Percentiles rank a stretch among this genome's conserved stretches.
phyloP scores from a whole-genome alignment of 2,888 invertebrate genomes.

The Dilophus febrilis region DNA sequence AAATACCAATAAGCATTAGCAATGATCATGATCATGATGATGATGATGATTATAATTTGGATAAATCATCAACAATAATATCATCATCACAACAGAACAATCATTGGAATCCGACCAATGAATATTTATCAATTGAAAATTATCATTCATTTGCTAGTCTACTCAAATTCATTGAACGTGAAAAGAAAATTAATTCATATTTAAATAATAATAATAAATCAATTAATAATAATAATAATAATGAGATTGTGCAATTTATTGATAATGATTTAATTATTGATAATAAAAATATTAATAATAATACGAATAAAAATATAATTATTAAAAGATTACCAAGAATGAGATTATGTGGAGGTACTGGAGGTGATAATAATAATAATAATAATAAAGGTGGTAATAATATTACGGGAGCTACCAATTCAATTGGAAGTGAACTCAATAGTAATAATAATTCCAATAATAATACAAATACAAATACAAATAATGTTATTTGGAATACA shows the following conservation, averaged over 20 bases:
- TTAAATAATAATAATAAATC: not conserved
- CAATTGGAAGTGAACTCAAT: conserved; percentile 38
- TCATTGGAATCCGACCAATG: not conserved
- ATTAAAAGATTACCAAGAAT: conserved; percentile 21
- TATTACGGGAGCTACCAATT: conserved; percentile 10
- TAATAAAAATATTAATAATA: conserved; percentile 1
- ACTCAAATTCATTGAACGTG: conserved; percentile 7
- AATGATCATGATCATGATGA: not conserved
- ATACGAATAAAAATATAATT: conserved; percentile 10
- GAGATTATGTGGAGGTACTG: conserved; percentile 60
- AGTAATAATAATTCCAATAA: conserved; percentile 43
- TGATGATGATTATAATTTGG: not conserved
- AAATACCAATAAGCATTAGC: too few relatives aligned
- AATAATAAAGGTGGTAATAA: conserved; percentile 38
- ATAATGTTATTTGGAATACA: too few relatives aligned
- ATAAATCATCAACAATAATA: not conserved
- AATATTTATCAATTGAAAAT: not conserved
- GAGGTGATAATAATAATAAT: conserved; percentile 31
- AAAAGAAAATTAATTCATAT: not conserved
- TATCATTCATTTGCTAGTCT: conserved; percentile 6
- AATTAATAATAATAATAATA: not conserved
- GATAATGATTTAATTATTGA: not conserved
- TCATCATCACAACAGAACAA: not conserved
- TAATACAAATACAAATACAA: conserved; percentile 24
- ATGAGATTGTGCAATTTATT: not conserved